phyloP scores from a whole-genome alignment of 1,140 invertebrate genomes.

The Drosophila dunni region DNA sequence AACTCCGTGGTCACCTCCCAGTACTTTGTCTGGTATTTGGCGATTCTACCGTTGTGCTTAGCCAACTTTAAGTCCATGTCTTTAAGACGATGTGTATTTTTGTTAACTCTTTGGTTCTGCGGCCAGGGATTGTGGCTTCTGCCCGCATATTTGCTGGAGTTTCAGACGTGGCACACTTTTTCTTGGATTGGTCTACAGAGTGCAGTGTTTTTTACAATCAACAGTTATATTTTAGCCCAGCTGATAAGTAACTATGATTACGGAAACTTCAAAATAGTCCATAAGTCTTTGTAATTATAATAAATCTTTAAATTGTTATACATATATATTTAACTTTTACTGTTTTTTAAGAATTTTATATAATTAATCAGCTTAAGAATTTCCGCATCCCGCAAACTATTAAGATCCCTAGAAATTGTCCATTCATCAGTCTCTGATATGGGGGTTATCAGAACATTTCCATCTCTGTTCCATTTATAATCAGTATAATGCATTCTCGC shows the following conservation, averaged over 20 bases:
- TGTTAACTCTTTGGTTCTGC: conserved; percentile 89
- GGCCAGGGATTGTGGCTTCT: conserved; percentile 95
- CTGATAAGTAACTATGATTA: conserved; percentile 87
- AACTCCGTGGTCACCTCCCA: conserved; percentile 99
- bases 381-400: background rate
- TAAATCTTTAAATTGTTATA: conserved; percentile 6
- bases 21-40: conserved; percentile 99
- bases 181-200: conserved; percentile 91
- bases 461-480: conserved; percentile 42
- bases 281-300: conserved; percentile 55
- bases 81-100: conserved; percentile 84
- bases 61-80: conserved; percentile 87
- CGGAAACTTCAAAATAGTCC: conserved; percentile 63
- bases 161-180: conserved; percentile 93
- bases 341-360: conserved; percentile 36
- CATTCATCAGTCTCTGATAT: conserved; percentile 3
- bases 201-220: conserved; percentile 91
- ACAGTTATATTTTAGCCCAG: conserved; percentile 90
- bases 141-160: conserved; percentile 96
- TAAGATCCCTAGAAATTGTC: background rate
- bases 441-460: conserved; percentile 48
- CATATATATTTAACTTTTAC: conserved; percentile 16
- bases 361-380: conserved; percentile 31
- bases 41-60: conserved; percentile 91
- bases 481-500: conserved; percentile 32